Conservation (phyloP, 2,797 vertebrate species). For the Coccyzus lansbergi region DNA sequence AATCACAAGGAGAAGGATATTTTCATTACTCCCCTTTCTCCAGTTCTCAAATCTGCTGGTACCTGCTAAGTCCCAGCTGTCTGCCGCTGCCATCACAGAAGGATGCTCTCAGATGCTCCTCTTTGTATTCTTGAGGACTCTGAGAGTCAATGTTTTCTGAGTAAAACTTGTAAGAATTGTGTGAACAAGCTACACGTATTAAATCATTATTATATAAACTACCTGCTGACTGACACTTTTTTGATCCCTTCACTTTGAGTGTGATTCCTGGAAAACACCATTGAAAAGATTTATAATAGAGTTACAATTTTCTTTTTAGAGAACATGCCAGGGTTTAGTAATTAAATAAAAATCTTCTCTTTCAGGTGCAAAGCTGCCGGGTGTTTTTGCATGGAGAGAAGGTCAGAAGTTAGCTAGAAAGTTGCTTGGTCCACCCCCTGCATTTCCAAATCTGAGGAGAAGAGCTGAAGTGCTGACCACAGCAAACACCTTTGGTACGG, state of each 20-base stretch:
- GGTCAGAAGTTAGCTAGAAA: constrained; percentile 72
- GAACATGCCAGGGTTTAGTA: background rate
- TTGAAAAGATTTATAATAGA: background rate
- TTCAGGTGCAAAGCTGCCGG: constrained; percentile 43
- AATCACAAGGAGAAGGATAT: background rate
- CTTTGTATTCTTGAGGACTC: background rate
- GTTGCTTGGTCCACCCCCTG: constrained; percentile 68
- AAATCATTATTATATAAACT: background rate
- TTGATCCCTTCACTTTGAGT: background rate
- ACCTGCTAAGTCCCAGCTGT: background rate
- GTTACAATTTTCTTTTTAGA: background rate
- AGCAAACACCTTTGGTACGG: background rate
- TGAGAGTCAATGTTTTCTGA: background rate
- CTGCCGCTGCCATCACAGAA: background rate
- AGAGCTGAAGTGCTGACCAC: background rate
- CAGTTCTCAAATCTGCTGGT: background rate
- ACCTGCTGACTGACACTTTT: background rate
- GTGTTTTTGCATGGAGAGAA: constrained; percentile 75
- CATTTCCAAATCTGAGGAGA: background rate
- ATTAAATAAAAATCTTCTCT: background rate
- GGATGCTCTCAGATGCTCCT: background rate
- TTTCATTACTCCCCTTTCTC: background rate
- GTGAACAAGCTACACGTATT: background rate
- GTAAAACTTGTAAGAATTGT: background rate
- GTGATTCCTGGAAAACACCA: background rate